phyloP scores from a whole-genome alignment of 1,140 invertebrate genomes.

The Zaprionus lachaisei region DNA sequence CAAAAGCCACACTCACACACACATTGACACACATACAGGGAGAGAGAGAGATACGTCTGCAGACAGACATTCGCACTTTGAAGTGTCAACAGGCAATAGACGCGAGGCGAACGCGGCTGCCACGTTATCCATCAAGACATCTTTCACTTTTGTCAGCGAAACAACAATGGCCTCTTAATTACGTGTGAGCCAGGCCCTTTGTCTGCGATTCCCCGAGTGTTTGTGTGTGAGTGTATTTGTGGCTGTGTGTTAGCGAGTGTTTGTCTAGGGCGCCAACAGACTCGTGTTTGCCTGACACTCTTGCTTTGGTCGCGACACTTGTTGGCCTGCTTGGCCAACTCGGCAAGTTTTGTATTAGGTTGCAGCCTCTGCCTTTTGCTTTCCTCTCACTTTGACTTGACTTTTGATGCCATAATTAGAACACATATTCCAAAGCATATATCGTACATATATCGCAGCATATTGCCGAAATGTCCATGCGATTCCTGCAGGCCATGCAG shows the following conservation, averaged over 20 bases:
- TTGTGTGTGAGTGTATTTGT: slow-evolving; percentile 5
- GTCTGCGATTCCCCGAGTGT: slow-evolving; percentile 15
- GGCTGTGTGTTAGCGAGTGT: slow-evolving; percentile 24
- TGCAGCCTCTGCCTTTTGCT: slow-evolving; percentile 18
- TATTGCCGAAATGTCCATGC: slow-evolving; percentile 30
- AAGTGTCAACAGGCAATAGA: slow-evolving; percentile 79
- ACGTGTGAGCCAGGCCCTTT: slow-evolving; percentile 61
- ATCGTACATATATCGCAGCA: slow-evolving; percentile 5
- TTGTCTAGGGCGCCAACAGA: slow-evolving; percentile 48
- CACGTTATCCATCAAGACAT: slow-evolving; percentile 81
- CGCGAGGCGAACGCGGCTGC: slow-evolving; percentile 28
- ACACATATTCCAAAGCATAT: slow-evolving; percentile 29
- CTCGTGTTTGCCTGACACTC: slow-evolving; percentile 78
- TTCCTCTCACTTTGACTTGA: slow-evolving; percentile 37
- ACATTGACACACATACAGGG: slow-evolving; percentile 22
- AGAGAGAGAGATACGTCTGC: slow-evolving; percentile 11
- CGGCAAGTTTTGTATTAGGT: slow-evolving; percentile 57
- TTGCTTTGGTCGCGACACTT: slow-evolving; percentile 64
- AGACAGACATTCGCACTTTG: slow-evolving; percentile 65
- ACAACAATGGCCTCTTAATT: slow-evolving; percentile 84
- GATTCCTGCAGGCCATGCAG: slow-evolving; percentile 41
- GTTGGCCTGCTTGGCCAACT: slow-evolving; percentile 49
- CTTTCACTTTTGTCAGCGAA: slow-evolving; percentile 84
- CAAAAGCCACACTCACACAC: slow-evolving; percentile 56
- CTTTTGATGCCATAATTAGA: slow-evolving; percentile 69